A percentile compares a stretch with the other conserved stretches of the same genome.
Evolutionary conservation across 2,888 invertebrate genomes (phyloP).

Genomic region (Mythimna lalbum): DNA sequence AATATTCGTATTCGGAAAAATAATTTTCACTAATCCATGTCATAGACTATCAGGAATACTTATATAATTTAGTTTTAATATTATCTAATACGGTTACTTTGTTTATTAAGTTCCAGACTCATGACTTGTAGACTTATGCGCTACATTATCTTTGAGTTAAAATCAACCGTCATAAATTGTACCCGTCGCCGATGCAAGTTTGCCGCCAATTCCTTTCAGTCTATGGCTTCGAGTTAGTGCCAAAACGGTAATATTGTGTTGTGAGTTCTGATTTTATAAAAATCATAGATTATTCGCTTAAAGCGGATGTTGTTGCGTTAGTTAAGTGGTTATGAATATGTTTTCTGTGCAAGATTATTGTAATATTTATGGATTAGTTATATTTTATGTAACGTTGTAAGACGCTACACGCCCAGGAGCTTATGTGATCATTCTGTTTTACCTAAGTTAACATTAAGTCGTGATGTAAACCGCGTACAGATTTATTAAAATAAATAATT

Average conservation of each 20-base stretch:
- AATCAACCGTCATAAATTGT: constrained; percentile 11
- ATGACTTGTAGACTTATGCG: constrained; percentile 33
- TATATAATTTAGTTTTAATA: constrained; percentile 5
- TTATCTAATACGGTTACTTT: constrained; percentile 16
- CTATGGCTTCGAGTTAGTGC: constrained; percentile 76
- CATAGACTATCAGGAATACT: constrained; percentile 67
- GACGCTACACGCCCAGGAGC: constrained; percentile 79
- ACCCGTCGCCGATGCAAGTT: constrained; percentile 7
- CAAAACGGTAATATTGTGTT: constrained; percentile 80
- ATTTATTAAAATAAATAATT: constrained; percentile 43
- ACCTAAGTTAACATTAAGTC: constrained; percentile 65
- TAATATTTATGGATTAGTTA: constrained; percentile 79
- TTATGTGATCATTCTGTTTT: constrained; percentile 83
- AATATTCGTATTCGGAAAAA: constrained; percentile 61
- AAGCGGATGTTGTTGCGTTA: constrained; percentile 81
- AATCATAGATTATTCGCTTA: constrained; percentile 77
- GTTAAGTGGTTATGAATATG: constrained; percentile 69
- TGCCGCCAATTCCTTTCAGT: constrained; percentile 63
- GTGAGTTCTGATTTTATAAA: constrained; percentile 74
- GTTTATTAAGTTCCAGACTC: constrained; percentile 20
- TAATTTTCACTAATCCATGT: constrained; percentile 63
- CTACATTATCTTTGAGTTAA: constrained; percentile 34
- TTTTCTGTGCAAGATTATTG: constrained; percentile 73
- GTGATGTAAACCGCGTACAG: constrained; percentile 55
- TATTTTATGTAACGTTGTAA: constrained; percentile 74